phyloP scores from a whole-genome alignment of 2,888 invertebrate species.

The Drosophila hamatofila region DNA sequence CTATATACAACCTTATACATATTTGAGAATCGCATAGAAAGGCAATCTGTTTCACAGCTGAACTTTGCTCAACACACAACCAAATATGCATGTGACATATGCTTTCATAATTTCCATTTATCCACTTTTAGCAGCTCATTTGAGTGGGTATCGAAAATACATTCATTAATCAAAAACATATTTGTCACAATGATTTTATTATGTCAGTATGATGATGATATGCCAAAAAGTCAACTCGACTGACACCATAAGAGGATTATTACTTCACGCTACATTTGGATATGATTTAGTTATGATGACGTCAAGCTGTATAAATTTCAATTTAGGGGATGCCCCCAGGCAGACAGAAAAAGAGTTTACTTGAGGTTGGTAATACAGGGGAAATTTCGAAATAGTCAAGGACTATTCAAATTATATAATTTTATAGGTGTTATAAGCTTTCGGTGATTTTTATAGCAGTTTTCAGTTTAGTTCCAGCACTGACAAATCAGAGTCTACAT shows the following conservation, averaged over 20 bases:
- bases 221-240: constrained; percentile 6
- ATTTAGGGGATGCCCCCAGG: constrained; percentile 1
- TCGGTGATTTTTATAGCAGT: background rate
- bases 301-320: background rate
- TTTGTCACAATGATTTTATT: constrained; percentile 10
- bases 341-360: background rate
- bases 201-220: constrained; percentile 18
- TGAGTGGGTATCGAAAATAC: background rate
- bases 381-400: background rate
- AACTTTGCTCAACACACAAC: background rate
- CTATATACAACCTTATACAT: no score
- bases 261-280: background rate
- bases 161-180: constrained; percentile 24
- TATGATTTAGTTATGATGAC: constrained; percentile 5
- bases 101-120: constrained; percentile 2
- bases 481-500: background rate
- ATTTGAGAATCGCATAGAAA: background rate
- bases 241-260: constrained; percentile 14
- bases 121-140: background rate
- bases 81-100: background rate
- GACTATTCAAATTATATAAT: background rate
- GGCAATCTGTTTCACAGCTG: background rate
- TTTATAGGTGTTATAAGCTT: background rate
- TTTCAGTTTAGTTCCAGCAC: background rate
- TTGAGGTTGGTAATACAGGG: background rate